Evolutionary conservation across 1,140 invertebrate species (phyloP), one percentile per base, ranked within the genome.

Genomic region (Scaptodrosophila lebanonensis): DNA sequence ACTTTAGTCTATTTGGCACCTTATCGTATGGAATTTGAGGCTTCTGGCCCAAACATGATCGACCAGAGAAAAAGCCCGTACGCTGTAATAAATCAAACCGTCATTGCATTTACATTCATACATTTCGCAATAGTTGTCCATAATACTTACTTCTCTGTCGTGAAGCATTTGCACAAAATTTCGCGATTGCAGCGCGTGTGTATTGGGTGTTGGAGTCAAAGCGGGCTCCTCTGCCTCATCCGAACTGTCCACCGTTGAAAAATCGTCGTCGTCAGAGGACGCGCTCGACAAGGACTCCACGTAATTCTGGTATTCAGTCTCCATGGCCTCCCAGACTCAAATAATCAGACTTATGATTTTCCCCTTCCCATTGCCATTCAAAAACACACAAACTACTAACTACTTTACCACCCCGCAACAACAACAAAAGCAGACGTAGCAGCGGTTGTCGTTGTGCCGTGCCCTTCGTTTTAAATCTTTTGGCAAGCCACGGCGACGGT

Each of bases 1-100:
- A 89, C 35, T 89, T 88, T 65, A 91, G 88, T 66, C 91, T 88
- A 61, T 88, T 89, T 76, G 91, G 91, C 71, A 92, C 90, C 72
- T 88, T 87, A 48, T 90, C 89, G 77, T 91, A 91, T 61, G 88
- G 72, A 67, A 71, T 68, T 66, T 88, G 85, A 32, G 36, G 57
- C 48, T 59, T 64, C 50, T 79, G 83, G 13, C 59, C 50, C 2
- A 42, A 45, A 3, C 65, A 57, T 7, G 71, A 58, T 27, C 25
- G 58, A 12, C 83, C 68, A 12, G 83, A 65, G 25, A 85, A 85
- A 43, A 13, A 49, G 32, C 77, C 77, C 27, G 71, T 69, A 15
- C 76, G 60, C 77, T 83, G 12, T 2, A 8, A 1, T 1, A 9
- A 5, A 15, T 6, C 12, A 6, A 42, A 16, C 18, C 12, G 11